Evolutionary conservation across 2,888 invertebrate species (phyloP).

Genomic region (Hypsopygia costalis): DNA sequence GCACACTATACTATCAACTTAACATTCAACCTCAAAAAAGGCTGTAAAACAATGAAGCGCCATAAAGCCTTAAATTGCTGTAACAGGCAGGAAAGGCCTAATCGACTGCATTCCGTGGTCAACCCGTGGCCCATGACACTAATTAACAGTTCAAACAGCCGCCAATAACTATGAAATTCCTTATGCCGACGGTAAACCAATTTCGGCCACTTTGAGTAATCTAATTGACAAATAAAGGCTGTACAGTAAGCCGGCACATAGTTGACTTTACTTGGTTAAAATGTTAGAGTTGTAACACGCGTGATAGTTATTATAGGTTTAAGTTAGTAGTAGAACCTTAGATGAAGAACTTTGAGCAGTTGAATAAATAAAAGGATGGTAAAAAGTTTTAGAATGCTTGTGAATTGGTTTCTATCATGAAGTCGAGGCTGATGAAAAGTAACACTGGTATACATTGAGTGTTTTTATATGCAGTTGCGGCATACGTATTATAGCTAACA

Average conservation of each 20-base stretch:
- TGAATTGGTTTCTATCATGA: too few relatives aligned
- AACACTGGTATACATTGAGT: too few relatives aligned
- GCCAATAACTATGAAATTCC: constrained; percentile 73
- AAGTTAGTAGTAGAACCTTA: constrained; percentile 4
- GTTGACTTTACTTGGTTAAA: constrained; percentile 41
- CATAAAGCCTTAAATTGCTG: constrained; percentile 55
- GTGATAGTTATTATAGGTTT: constrained; percentile 1
- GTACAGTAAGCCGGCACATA: constrained; percentile 30
- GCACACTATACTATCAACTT: constrained; percentile 7
- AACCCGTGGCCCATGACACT: constrained; percentile 53
- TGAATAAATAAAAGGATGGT: too few relatives aligned
- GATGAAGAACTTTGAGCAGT: too few relatives aligned
- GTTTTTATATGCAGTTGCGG: too few relatives aligned
- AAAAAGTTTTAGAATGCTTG: too few relatives aligned
- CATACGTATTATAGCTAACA: too few relatives aligned
- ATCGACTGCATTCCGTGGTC: constrained; percentile 45
- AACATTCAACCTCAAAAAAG: constrained; percentile 21
- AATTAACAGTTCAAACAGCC: constrained; percentile 72
- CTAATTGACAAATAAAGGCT: constrained; percentile 67
- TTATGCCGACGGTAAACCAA: constrained; percentile 69
- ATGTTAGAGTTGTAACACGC: constrained; percentile 10
- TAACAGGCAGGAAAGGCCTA: constrained; percentile 43
- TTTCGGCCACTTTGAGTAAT: constrained; percentile 64
- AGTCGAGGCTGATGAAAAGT: too few relatives aligned
- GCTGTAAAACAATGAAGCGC: constrained; percentile 55